Evolutionary conservation across 2,113 vertebrate genomes (phyloP), one percentile per base, ranked within the genome.

Genomic region (Aleadryas rufinucha): DNA sequence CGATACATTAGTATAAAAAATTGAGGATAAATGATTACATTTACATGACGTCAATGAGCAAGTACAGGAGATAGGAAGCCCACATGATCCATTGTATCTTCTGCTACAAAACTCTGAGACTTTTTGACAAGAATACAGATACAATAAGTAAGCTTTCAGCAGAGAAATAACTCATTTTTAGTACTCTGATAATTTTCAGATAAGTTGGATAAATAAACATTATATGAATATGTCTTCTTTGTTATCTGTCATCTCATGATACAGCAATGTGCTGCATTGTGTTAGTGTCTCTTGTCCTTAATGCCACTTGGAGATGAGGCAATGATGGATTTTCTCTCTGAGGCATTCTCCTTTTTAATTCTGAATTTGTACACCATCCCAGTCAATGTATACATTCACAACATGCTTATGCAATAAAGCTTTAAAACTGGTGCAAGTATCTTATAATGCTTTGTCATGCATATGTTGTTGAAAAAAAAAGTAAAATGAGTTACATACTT

Each of bases 21-120:
- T 90, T 92, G 92, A 93, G 66, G 97, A 98, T 97, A 97, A 98
- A 98, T 97, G 97, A 98, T 98, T 98, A 97, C 97, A 97, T 95
- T 95, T 97, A 76, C 93, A 95, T 96, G 96, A 98, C 97, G 97
- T 97, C 98, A 98, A 72, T 94, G 96, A 98, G 63, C 75, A 97
- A 92, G 84, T 39, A 74, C 52, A 96, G 89, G 79, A 94, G 93
- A 72, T 27, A 88, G 45, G 89, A 97, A 89, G 56, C 87, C 88
- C 93, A 86, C 49, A 76, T 33, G 39, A 97, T 86, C 96, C 89
- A 84, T 49, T 69, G 52, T 41, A 52, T 77, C 68, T 96, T 83
- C 82, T 85, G 47, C 61, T 90, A 61, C 71, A 84, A 81, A 77
- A 33, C 61, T 70, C 60, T 60, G 39, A 61, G 57, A 83, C 47